Conservation (phyloP, 2,888 invertebrate species). For the Agriotes lineatus region DNA sequence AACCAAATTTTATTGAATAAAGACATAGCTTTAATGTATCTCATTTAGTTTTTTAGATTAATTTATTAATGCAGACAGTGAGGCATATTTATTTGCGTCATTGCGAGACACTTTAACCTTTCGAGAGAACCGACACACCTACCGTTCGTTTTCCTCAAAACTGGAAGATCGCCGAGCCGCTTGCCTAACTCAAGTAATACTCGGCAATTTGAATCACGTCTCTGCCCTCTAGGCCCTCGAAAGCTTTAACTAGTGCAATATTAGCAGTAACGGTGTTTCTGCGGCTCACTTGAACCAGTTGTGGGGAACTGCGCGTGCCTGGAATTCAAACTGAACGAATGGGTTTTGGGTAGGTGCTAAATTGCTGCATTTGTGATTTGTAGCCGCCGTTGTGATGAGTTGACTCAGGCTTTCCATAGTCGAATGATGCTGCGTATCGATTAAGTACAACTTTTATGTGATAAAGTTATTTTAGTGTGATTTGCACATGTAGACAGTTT, state of each 20-base stretch:
- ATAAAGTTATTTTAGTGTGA: conserved; percentile 20
- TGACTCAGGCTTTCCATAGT: neutral
- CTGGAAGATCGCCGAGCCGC: neutral
- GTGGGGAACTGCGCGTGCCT: conserved; percentile 7
- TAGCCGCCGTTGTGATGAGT: neutral
- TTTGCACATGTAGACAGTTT: conserved; percentile 16
- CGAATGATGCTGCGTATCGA: neutral
- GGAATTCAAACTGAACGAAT: conserved; percentile 37
- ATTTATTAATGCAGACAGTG: conserved; percentile 35
- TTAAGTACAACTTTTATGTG: conserved; percentile 36
- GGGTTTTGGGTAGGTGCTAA: conserved; percentile 21
- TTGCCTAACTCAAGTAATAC: conserved; percentile 8
- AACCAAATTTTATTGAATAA: conserved; percentile 26
- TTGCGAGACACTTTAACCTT: neutral
- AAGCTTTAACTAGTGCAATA: conserved; percentile 34
- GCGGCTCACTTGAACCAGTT: conserved; percentile 18
- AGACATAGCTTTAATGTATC: conserved; percentile 43
- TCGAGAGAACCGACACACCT: neutral
- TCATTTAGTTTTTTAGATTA: conserved; percentile 29
- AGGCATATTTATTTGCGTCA: conserved; percentile 22
- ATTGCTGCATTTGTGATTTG: neutral
- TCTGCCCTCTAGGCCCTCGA: neutral
- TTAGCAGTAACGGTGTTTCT: conserved; percentile 22
- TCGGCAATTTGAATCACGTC: conserved; percentile 1
- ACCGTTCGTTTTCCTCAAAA: conserved; percentile 11